phyloP scores from a whole-genome alignment of 2,797 vertebrate genomes.

The Schizothorax lantsangensis region DNA sequence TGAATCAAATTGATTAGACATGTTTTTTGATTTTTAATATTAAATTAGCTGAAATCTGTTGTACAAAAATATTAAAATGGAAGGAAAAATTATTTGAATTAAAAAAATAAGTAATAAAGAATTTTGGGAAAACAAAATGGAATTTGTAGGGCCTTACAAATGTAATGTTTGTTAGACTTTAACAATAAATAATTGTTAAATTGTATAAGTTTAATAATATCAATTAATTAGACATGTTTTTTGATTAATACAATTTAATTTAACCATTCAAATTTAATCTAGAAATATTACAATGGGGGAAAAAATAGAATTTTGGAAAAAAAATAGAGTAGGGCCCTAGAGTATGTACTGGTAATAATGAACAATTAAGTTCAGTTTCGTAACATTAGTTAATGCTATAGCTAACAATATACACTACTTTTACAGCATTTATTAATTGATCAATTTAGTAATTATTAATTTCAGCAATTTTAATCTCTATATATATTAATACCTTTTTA shows the following conservation, averaged over 20 bases:
- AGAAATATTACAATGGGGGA: too few species aligned
- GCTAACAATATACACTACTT: background rate
- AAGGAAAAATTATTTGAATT: background rate
- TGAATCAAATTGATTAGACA: background rate
- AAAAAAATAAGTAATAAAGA: background rate
- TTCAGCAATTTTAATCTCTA: background rate
- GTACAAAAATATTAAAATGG: background rate
- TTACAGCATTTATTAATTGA: background rate
- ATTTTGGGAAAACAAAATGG: background rate
- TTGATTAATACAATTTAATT: background rate
- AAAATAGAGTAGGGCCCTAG: too few species aligned
- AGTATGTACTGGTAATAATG: background rate
- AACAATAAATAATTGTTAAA: background rate
- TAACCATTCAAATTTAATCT: background rate
- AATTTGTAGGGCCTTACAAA: background rate
- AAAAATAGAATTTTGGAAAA: too few species aligned
- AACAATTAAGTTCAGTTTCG: background rate
- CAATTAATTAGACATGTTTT: background rate
- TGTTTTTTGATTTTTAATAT: background rate
- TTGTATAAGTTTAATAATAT: background rate
- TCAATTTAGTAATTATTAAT: background rate
- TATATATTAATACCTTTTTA: background rate
- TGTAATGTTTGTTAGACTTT: background rate
- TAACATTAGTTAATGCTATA: background rate
- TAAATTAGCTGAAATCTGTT: background rate